Evolutionary conservation across 2,888 invertebrate species (phyloP).

Genomic region (Drosophila trichaetosa): DNA sequence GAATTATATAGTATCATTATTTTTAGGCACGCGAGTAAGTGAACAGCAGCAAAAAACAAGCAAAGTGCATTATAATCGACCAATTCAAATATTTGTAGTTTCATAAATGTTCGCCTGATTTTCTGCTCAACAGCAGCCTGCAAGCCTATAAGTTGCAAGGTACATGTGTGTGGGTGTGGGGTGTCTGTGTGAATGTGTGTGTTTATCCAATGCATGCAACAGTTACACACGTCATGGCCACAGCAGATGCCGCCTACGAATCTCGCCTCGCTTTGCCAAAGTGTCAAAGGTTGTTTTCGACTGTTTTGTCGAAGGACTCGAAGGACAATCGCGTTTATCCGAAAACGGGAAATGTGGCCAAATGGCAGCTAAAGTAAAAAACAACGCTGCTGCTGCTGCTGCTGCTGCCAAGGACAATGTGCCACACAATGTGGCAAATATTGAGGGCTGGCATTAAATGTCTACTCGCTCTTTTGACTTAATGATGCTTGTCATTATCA

Average conservation of each 20-base stretch:
- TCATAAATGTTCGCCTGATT: no score
- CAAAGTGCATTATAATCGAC: background rate
- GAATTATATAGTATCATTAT: conserved; percentile 37
- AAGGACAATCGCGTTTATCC: conserved; percentile 67
- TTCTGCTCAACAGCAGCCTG: no score
- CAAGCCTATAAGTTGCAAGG: no score
- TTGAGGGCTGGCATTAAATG: conserved; percentile 5
- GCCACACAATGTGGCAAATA: conserved; percentile 33
- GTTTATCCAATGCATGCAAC: no score
- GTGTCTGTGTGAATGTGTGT: conserved; percentile 1
- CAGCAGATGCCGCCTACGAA: conserved; percentile 36
- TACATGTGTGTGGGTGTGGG: no score
- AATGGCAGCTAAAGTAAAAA: conserved; percentile 49
- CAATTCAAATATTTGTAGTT: background rate
- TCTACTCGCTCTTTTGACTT: conserved; percentile 37
- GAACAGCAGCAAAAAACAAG: no score
- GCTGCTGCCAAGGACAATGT: conserved; percentile 43
- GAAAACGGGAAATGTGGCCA: conserved; percentile 70
- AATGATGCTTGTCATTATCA: conserved; percentile 77
- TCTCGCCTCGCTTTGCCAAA: conserved; percentile 42
- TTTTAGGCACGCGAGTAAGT: conserved; percentile 49
- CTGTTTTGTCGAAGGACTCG: conserved; percentile 56
- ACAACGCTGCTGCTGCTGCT: conserved; percentile 5
- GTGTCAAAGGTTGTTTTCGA: conserved; percentile 73
- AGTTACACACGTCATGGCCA: no score